Percentiles rank a stretch among this genome's conserved stretches.
Evolutionary conservation across 2,888 invertebrate species (phyloP).

Genomic region (Agrypnus murinus): DNA sequence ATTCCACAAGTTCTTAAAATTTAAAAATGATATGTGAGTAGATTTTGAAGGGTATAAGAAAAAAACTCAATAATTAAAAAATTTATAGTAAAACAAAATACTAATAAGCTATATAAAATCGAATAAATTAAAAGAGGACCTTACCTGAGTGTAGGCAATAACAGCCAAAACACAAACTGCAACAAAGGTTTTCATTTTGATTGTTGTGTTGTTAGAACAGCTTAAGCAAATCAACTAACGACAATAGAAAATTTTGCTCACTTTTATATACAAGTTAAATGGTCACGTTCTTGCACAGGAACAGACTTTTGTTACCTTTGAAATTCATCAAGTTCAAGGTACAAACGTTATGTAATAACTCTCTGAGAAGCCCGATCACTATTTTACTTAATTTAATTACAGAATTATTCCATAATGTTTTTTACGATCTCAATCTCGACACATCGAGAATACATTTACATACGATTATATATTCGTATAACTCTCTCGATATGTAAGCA

Average conservation of each 20-base stretch:
- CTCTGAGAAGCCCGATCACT: neutral
- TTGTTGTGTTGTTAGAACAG: neutral
- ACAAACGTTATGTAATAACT: neutral
- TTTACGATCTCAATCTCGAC: neutral
- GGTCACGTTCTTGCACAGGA: neutral
- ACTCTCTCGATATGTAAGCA: too few species aligned
- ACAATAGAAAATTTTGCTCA: neutral
- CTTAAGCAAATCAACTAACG: neutral
- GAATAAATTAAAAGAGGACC: neutral
- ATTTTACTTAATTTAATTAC: neutral
- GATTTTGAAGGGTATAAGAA: too few species aligned
- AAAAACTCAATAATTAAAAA: too few species aligned
- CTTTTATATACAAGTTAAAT: neutral
- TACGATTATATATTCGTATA: too few species aligned
- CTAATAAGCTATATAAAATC: too few species aligned
- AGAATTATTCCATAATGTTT: neutral
- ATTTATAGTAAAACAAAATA: too few species aligned
- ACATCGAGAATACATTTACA: too few species aligned
- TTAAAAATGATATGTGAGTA: too few species aligned
- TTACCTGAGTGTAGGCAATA: slow-evolving; percentile 11
- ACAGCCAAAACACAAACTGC: slow-evolving; percentile 8
- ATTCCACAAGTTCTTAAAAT: too few species aligned
- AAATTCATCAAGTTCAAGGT: slow-evolving; percentile 6
- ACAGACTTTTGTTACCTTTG: neutral
- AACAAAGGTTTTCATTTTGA: slow-evolving; percentile 15